Evolutionary conservation across 2,797 vertebrate genomes (phyloP).

Genomic region (Vireo griseus): DNA sequence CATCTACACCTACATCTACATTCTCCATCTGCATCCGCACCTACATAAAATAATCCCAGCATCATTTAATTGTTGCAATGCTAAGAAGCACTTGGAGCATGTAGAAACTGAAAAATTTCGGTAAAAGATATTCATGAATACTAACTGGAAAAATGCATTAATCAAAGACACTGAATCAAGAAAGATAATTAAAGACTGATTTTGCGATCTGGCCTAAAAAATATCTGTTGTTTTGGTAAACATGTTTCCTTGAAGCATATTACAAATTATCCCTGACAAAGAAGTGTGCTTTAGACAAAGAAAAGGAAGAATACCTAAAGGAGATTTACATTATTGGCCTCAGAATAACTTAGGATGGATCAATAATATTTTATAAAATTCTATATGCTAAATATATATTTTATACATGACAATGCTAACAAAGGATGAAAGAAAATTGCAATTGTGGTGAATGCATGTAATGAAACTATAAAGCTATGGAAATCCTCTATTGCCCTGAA

Average conservation of each 20-base stretch:
- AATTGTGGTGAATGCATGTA: not conserved
- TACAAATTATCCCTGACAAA: not conserved
- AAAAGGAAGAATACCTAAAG: not conserved
- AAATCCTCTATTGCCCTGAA: not conserved
- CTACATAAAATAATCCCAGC: not conserved
- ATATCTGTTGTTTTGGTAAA: not conserved
- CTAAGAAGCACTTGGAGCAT: not conserved
- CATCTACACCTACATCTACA: not conserved
- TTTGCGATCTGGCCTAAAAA: slow-evolving; percentile 19
- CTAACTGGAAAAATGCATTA: not conserved
- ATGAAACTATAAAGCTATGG: not conserved
- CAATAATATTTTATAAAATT: not conserved
- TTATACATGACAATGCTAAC: not conserved
- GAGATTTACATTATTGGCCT: not conserved
- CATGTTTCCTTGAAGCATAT: slow-evolving; percentile 8
- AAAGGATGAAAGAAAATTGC: not conserved
- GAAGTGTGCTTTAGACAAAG: not conserved
- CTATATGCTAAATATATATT: not conserved
- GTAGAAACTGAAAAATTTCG: not conserved
- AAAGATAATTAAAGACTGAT: not conserved
- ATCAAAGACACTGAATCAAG: not conserved
- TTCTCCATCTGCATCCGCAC: not conserved
- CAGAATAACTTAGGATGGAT: not conserved
- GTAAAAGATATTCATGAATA: not conserved
- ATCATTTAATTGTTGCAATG: not conserved